Percentiles rank a stretch among this genome's conserved stretches.
Conservation (phyloP, 2,113 vertebrate species). For the Dicaeum eximium region DNA sequence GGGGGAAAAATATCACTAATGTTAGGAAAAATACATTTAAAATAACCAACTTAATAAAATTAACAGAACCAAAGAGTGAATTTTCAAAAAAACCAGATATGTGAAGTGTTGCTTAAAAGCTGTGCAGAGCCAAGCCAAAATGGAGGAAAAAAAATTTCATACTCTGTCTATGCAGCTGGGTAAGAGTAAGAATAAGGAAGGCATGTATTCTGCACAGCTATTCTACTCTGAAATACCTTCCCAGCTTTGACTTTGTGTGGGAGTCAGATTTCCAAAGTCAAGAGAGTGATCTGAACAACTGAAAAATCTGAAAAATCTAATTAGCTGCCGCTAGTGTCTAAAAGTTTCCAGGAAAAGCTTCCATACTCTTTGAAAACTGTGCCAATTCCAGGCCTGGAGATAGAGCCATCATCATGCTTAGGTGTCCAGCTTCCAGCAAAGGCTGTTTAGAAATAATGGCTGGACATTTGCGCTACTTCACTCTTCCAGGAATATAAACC, state of each 20-base stretch:
- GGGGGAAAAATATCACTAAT: neutral
- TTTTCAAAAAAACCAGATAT: neutral
- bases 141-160: neutral
- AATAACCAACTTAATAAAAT: neutral
- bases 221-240: neutral
- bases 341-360: neutral
- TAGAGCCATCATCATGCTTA: fast-evolving
- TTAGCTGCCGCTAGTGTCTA: neutral
- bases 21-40: neutral
- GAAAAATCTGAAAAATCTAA: neutral
- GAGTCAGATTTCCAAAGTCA: neutral
- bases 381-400: neutral
- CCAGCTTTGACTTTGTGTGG: neutral
- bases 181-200: neutral
- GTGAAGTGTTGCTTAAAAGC: neutral
- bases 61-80: neutral
- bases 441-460: neutral
- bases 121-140: neutral
- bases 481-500: neutral
- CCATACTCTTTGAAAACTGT: neutral
- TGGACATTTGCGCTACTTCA: neutral
- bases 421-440: neutral
- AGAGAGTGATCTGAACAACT: neutral
- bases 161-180: neutral
- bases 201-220: neutral